A percentile compares a stretch with the other conserved stretches of the same genome.
These are phyloP conservation scores for Aepyceros melampus DNA, from an alignment of 2,113 vertebrate species.

Conservation along the genomic window DNA sequence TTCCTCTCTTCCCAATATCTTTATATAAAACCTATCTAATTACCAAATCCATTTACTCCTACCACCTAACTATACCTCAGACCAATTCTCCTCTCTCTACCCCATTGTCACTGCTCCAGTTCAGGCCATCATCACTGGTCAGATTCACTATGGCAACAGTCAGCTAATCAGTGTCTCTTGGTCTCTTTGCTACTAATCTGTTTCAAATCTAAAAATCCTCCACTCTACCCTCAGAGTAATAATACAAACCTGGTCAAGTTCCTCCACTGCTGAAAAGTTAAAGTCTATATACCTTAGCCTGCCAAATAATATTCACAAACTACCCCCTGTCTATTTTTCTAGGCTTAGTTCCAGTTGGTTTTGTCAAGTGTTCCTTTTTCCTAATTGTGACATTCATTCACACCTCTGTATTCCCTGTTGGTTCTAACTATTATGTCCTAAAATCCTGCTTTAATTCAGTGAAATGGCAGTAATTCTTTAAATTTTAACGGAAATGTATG, in stretches of 20 bases:
- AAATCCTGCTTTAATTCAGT: background rate
- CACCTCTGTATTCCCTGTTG: background rate
- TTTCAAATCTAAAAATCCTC: slow-evolving; percentile 9
- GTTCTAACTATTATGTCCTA: background rate
- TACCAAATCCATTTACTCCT: background rate
- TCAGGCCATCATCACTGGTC: background rate
- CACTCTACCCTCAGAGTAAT: background rate
- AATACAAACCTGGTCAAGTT: background rate
- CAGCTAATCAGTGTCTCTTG: background rate
- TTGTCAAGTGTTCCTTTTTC: background rate
- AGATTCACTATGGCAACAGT: background rate
- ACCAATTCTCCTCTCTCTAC: background rate
- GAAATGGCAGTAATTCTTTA: slow-evolving; percentile 2
- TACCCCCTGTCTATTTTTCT: background rate
- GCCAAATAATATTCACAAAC: background rate
- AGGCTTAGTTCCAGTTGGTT: background rate
- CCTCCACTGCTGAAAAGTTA: background rate
- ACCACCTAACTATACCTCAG: background rate
- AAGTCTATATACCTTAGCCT: background rate
- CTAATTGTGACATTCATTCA: background rate
- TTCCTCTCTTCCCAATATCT: background rate
- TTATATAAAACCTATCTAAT: background rate
- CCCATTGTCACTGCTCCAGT: background rate
- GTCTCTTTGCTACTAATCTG: background rate
- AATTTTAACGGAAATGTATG: background rate